Conservation (phyloP, 2,888 invertebrate genomes). For the Petrophora chlorosata region DNA sequence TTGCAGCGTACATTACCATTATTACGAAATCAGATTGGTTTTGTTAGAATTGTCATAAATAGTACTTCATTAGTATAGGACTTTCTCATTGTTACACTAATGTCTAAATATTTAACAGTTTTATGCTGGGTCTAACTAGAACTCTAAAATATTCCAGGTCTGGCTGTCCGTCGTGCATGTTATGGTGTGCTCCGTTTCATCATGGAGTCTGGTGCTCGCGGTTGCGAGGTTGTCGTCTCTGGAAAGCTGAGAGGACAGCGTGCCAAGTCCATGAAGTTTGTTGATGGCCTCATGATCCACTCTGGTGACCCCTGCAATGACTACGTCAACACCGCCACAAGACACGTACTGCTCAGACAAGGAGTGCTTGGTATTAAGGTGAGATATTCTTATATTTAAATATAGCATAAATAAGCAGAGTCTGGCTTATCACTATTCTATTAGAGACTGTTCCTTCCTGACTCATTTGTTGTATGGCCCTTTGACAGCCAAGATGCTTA, state of each 20-base stretch:
- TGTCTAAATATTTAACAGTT: too few species aligned
- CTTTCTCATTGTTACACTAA: too few species aligned
- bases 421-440: too few species aligned
- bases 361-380: conserved; percentile 91
- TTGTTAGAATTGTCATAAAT: too few species aligned
- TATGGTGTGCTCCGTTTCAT: conserved; percentile 99
- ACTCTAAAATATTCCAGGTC: conserved; percentile 58
- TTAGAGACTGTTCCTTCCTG: too few species aligned
- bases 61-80: too few species aligned
- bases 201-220: conserved; percentile 98
- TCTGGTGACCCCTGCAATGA: conserved; percentile 99
- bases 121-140: neutral
- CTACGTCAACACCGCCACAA: conserved; percentile 98
- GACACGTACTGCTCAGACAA: conserved; percentile 98
- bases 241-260: conserved; percentile 99
- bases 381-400: conserved; percentile 24
- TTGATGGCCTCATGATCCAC: conserved; percentile 99
- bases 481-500: too few species aligned
- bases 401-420: too few species aligned
- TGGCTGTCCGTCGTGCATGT: conserved; percentile 94
- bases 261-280: conserved; percentile 99
- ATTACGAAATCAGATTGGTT: too few species aligned
- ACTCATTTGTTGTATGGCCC: too few species aligned
- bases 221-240: conserved; percentile 99
- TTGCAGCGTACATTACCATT: too few species aligned